These are phyloP conservation scores for Sphaerophoria taeniata DNA, from an alignment of 2,888 invertebrate species.

Conservation along the genomic window DNA sequence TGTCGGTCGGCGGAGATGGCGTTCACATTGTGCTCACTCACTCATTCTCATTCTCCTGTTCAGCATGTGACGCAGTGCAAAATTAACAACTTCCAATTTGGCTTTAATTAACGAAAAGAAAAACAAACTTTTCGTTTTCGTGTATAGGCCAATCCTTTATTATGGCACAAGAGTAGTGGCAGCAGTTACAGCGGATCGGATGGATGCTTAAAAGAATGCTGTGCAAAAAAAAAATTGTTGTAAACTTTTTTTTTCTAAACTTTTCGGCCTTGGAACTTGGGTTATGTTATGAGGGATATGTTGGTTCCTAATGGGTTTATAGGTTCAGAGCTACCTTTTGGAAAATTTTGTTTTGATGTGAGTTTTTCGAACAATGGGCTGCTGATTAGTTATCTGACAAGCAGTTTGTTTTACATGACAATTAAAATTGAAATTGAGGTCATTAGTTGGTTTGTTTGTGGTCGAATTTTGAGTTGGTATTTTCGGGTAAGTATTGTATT, in stretches of 20 bases:
- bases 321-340: too few species aligned
- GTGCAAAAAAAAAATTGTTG: background rate
- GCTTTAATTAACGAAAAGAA: constrained; percentile 75
- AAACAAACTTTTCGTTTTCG: constrained; percentile 74
- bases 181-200: constrained; percentile 4
- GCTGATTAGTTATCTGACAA: too few species aligned
- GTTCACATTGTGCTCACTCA: constrained; percentile 9
- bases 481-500: too few species aligned
- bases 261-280: background rate
- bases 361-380: too few species aligned
- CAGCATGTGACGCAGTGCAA: constrained; percentile 74
- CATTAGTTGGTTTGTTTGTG: too few species aligned
- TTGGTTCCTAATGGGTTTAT: background rate
- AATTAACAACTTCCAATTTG: constrained; percentile 75
- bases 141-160: constrained; percentile 74
- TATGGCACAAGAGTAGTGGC: constrained; percentile 38
- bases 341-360: too few species aligned
- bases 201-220: constrained; percentile 6
- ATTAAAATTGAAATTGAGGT: too few species aligned
- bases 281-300: background rate
- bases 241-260: background rate
- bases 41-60: background rate
- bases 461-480: too few species aligned
- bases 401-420: too few species aligned
- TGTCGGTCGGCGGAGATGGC: too few species aligned